Conservation (phyloP, 1,140 invertebrate species). For the Proales similis region DNA sequence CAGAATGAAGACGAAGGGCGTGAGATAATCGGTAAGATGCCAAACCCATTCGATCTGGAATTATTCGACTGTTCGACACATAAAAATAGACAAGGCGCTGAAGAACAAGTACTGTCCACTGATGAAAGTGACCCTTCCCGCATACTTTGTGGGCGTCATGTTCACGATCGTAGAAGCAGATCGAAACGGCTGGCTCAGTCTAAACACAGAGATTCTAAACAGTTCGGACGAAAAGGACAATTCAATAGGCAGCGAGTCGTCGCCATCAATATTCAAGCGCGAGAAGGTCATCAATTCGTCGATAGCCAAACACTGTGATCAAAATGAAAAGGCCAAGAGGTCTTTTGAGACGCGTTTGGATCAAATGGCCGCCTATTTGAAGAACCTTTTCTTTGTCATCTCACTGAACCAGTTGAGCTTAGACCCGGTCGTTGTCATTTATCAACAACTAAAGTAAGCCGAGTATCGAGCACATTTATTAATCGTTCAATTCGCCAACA, state of each 20-base stretch:
- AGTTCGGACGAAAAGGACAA: background rate
- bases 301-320: background rate
- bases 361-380: conserved; percentile 22
- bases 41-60: background rate
- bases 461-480: background rate
- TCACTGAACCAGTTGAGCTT: conserved; percentile 21
- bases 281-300: conserved; percentile 28
- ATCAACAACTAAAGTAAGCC: conserved; percentile 33
- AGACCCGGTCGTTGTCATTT: conserved; percentile 22
- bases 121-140: conserved; percentile 20
- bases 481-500: background rate
- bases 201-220: conserved; percentile 5
- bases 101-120: conserved; percentile 20
- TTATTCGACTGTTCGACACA: too few relatives aligned
- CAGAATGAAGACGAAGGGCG: background rate
- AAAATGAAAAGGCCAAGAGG: conserved; percentile 1
- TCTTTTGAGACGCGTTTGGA: conserved; percentile 15
- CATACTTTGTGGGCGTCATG: conserved; percentile 25
- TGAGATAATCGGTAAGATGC: background rate
- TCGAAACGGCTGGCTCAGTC: conserved; percentile 21
- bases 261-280: conserved; percentile 2
- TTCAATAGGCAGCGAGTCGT: conserved; percentile 12
- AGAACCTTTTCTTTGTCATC: conserved; percentile 32
- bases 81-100: conserved; percentile 8
- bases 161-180: conserved; percentile 28